These are phyloP conservation scores for Bubo scandiacus DNA, from an alignment of 2,113 vertebrate genomes.

Conservation along the genomic window DNA sequence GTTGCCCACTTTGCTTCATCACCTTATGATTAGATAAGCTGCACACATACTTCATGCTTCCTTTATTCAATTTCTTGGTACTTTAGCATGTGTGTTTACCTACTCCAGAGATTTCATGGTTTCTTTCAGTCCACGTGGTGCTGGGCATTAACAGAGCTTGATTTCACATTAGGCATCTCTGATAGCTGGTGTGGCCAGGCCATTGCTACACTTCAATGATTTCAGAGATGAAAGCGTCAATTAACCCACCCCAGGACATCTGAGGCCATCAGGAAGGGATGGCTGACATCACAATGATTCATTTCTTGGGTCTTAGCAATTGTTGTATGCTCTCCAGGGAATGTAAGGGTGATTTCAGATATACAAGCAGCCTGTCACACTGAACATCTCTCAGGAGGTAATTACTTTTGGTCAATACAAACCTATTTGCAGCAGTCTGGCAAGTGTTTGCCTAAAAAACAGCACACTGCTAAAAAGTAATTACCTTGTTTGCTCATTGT, in stretches of 20 bases:
- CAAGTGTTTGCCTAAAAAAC: slow-evolving; percentile 1
- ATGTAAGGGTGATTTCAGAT: background rate
- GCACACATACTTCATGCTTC: background rate
- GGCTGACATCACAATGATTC: background rate
- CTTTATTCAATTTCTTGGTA: background rate
- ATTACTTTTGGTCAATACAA: background rate
- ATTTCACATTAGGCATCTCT: background rate
- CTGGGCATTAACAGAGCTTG: background rate
- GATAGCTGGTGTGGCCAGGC: background rate
- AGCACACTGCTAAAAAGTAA: background rate
- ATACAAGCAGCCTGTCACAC: background rate
- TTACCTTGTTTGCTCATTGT: background rate
- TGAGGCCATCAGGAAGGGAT: background rate
- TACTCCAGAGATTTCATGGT: background rate
- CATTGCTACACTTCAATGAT: too few relatives aligned
- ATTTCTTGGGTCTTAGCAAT: background rate
- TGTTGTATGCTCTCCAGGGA: background rate
- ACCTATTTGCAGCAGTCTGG: background rate
- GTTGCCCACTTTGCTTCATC: background rate
- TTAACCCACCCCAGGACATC: background rate
- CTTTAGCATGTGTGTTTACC: background rate
- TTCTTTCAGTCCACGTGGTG: background rate
- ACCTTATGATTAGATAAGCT: background rate
- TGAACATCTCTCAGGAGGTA: background rate
- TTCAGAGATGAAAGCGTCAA: background rate